Evolutionary conservation across 2,888 invertebrate species (phyloP).

Genomic region (Parelbella ahira): DNA sequence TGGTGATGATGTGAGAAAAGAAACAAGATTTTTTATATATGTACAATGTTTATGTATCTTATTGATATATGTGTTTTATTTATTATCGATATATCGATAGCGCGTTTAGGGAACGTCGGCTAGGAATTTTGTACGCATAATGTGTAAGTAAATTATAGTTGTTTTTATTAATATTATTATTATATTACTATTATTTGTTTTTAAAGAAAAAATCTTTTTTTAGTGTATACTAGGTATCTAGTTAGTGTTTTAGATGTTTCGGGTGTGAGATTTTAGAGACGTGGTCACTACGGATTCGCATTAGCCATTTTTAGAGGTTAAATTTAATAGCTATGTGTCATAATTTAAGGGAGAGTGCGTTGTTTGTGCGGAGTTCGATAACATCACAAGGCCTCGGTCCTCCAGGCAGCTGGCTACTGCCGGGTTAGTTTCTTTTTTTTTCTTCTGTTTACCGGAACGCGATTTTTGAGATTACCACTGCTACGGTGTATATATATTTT

Average conservation of each 20-base stretch:
- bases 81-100: constrained; percentile 61
- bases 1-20: background rate
- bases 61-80: constrained; percentile 65
- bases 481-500: background rate
- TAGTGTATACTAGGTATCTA: constrained; percentile 52
- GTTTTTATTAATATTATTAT: constrained; percentile 70
- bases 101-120: constrained; percentile 57
- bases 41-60: constrained; percentile 72
- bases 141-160: constrained; percentile 78
- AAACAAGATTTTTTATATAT: constrained; percentile 66
- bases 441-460: constrained; percentile 1
- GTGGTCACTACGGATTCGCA: constrained; percentile 41
- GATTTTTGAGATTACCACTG: constrained; percentile 24
- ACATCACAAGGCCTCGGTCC: constrained; percentile 41
- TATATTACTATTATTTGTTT: constrained; percentile 41
- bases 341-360: constrained; percentile 45
- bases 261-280: constrained; percentile 47
- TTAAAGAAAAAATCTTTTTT: constrained; percentile 32
- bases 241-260: constrained; percentile 53
- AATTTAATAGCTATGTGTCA: constrained; percentile 54
- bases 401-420: constrained; percentile 14
- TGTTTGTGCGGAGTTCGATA: constrained; percentile 13
- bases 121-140: constrained; percentile 76
- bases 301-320: constrained; percentile 63
- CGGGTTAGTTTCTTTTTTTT: too few species aligned